Conservation (phyloP, 2,113 vertebrate genomes). For the Petaurus breviceps region DNA sequence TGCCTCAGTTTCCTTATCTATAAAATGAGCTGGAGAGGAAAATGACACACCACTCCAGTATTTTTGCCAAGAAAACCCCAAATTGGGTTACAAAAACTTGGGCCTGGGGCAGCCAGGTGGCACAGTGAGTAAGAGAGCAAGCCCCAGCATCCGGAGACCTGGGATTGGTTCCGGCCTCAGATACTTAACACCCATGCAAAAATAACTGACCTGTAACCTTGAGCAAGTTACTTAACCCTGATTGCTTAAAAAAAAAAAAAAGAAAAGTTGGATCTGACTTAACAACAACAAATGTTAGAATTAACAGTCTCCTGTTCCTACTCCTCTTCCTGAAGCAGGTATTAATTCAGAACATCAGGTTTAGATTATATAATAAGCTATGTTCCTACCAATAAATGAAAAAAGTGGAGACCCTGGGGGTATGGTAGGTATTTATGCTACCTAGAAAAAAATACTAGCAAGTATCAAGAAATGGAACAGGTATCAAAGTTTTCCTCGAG, state of each 20-base stretch:
- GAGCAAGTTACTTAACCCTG: too few relatives aligned
- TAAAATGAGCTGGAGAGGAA: neutral
- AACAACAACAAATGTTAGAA: neutral
- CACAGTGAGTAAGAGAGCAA: too few relatives aligned
- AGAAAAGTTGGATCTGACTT: conserved; percentile 4
- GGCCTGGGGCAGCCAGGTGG: too few relatives aligned
- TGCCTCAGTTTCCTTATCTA: neutral
- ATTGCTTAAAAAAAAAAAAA: too few relatives aligned
- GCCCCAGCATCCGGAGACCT: too few relatives aligned
- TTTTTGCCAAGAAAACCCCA: neutral
- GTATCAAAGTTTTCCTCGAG: conserved; percentile 39
- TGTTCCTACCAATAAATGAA: conserved; percentile 64
- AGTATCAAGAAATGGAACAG: conserved; percentile 57
- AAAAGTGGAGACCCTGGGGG: conserved; percentile 65
- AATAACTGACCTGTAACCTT: too few relatives aligned
- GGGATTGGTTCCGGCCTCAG: too few relatives aligned
- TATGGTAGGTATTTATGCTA: conserved; percentile 58
- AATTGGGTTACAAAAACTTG: neutral
- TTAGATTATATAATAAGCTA: conserved; percentile 73
- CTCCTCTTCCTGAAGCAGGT: conserved; percentile 71
- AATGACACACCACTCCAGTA: neutral
- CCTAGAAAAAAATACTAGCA: conserved; percentile 61
- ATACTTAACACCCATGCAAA: too few relatives aligned
- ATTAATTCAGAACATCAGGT: conserved; percentile 73
- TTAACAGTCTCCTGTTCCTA: conserved; percentile 73